Evolutionary conservation across 2,888 invertebrate genomes (phyloP).

Genomic region (Carterocephalus palaemon): DNA sequence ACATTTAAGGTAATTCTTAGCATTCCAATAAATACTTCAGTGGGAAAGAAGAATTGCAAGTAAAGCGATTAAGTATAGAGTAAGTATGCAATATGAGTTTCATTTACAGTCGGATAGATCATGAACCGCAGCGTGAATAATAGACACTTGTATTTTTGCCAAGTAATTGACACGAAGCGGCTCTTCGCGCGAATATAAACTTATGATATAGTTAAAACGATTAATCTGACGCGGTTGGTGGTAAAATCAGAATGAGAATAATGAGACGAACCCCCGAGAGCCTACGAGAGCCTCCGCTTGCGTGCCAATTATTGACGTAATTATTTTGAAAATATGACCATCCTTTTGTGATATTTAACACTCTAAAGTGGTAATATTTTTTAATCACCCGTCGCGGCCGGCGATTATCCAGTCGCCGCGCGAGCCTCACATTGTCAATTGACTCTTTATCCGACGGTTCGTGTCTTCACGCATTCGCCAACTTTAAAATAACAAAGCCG

Average conservation of each 20-base stretch:
- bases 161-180: conserved; percentile 68
- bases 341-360: conserved; percentile 69
- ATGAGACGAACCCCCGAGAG: conserved; percentile 56
- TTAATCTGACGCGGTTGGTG: conserved; percentile 76
- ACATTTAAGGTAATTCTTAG: not conserved
- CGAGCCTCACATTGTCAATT: conserved; percentile 59
- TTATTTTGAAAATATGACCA: conserved; percentile 75
- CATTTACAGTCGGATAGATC: conserved; percentile 37
- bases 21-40: not conserved
- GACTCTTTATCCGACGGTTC: conserved; percentile 49
- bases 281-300: conserved; percentile 51
- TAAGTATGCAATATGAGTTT: conserved; percentile 47
- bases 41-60: conserved; percentile 4
- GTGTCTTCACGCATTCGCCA: conserved; percentile 38
- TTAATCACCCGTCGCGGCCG: conserved; percentile 53
- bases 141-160: conserved; percentile 69
- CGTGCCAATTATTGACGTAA: conserved; percentile 78
- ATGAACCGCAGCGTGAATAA: conserved; percentile 50
- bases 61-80: conserved; percentile 13
- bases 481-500: conserved; percentile 15
- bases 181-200: conserved; percentile 58
- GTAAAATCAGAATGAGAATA: conserved; percentile 69
- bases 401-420: conserved; percentile 52
- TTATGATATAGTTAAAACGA: conserved; percentile 75
- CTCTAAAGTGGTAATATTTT: conserved; percentile 63